Base-by-base conservation (phyloP, 1,140 invertebrate genomes). In the Drosophila bocqueti region DNA sequence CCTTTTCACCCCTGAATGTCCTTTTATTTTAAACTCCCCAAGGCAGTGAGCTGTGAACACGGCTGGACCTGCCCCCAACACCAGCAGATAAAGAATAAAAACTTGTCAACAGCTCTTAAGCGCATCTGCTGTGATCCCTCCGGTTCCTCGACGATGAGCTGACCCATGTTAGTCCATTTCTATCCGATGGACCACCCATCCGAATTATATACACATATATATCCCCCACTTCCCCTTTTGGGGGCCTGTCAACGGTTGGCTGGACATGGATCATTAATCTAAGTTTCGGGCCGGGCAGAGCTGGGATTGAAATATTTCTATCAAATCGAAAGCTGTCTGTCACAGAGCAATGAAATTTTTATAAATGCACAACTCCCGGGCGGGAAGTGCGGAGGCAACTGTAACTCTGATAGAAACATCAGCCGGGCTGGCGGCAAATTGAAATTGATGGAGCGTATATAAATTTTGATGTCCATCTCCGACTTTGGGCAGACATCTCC, bases 251-350 rank as follows among this genome's bases (percentile, higher is more conserved):
- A 89, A 74, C 85, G 65, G 61, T 52, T 43, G 58, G 67, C 72
- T 84, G 68, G 73, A 84, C 76, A 78, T 45, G 58, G 58, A 85
- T 85, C 85, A 89, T 89, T 89, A 89, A 89, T 89, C 85, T 87
- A 82, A 79, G 69, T 77, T 72, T 83, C 81, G 71, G 63, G 52
- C 65, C 57, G 59, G 57, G 57, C 71, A 49, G 49, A 38, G 64
- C 81, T 73, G 73, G 77, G 68, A 87, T 85, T 90, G 85, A 89
- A 89, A 89, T 89, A 90, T 89, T 89, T 90, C 83, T 85, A 89
- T 89, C 85, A 90, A 89, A 89, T 89, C 85, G 82, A 89, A 89
- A 89, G 85, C 85, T 89, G 81, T 90, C 85, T 89, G 85, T 89
- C 85, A 89, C 85, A 89, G 76, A 85, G 75, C 85, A 89, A 90